Evolutionary conservation across 1,140 invertebrate species (phyloP), one percentile per base, ranked within the genome.

Genomic region (Zaprionus nigranus): DNA sequence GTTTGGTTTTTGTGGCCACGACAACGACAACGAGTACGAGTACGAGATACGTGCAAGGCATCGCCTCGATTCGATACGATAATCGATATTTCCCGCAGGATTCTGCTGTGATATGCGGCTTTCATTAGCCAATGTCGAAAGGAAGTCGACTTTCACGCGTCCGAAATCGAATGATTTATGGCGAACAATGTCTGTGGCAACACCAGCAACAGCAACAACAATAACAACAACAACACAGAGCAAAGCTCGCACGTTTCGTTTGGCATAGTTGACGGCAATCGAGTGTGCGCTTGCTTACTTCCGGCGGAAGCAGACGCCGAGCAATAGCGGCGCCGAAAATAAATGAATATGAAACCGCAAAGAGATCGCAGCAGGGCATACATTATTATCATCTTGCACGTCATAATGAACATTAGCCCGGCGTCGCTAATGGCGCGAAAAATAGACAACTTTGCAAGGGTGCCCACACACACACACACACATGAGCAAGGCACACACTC

Each of bases 141-240:
- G 66, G 75, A 67, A 75, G 75, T 69, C 62, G 69, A 83, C 65
- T 86, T 75, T 75, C 60, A 75, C 73, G 73, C 73, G 67, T 40
- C 43, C 69, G 66, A 78, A 74, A 80, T 88, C 83, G 59, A 83
- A 87, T 87, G 83, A 87, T 87, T 87, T 87, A 87, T 79, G 83
- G 59, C 49, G 63, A 49, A 65, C 74, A 60, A 76, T 72, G 74
- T 56, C 60, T 58, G 60, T 20, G 59, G 28, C 56, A 71, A 56
- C 38, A 76, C 65, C 60, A 79, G 67, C 54, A 86, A 79, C 67
- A 66, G 43, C 59, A 69, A 43, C 34, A 30, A 36, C 53, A 40
- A 13, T 24, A 64, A 30, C 9, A 86, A 79, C 64, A 65, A 51
- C 59, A 69, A 43, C 40, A 9, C 40, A 57, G 28, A 28, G 28